Evolutionary conservation across 2,888 invertebrate genomes (phyloP).

Genomic region (Xylota segnis): DNA sequence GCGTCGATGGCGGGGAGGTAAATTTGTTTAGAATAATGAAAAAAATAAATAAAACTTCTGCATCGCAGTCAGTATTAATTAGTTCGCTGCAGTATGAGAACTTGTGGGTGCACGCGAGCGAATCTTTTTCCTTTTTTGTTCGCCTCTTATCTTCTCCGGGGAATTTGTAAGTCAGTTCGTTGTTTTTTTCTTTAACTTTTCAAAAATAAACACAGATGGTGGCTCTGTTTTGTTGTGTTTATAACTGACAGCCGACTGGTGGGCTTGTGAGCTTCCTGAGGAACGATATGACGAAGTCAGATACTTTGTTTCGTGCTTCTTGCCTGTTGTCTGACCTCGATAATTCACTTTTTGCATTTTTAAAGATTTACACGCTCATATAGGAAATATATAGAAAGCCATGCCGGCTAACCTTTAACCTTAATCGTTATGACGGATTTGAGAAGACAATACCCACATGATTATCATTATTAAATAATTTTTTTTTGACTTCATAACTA

Average conservation of each 20-base stretch:
- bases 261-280: background rate
- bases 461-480: constrained; percentile 7
- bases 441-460: background rate
- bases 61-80: constrained; percentile 31
- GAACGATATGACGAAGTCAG: background rate
- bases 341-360: constrained; percentile 22
- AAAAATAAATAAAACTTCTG: constrained; percentile 45
- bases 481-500: constrained; percentile 13
- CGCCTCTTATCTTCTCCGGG: constrained; percentile 7
- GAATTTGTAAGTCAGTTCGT: constrained; percentile 20
- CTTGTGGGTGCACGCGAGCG: constrained; percentile 7
- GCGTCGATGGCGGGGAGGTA: background rate
- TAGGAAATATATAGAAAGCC: background rate
- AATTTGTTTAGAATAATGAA: constrained; percentile 7
- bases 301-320: background rate
- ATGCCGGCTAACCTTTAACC: constrained; percentile 21
- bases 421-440: constrained; percentile 32
- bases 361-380: constrained; percentile 2
- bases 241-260: background rate
- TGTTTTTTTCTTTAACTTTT: background rate
- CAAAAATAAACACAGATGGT: constrained; percentile 21
- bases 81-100: constrained; percentile 15
- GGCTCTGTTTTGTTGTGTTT: background rate
- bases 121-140: background rate
- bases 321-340: constrained; percentile 28